Base-by-base conservation (phyloP, 2,797 vertebrate species). In the Ciconia nigra region DNA sequence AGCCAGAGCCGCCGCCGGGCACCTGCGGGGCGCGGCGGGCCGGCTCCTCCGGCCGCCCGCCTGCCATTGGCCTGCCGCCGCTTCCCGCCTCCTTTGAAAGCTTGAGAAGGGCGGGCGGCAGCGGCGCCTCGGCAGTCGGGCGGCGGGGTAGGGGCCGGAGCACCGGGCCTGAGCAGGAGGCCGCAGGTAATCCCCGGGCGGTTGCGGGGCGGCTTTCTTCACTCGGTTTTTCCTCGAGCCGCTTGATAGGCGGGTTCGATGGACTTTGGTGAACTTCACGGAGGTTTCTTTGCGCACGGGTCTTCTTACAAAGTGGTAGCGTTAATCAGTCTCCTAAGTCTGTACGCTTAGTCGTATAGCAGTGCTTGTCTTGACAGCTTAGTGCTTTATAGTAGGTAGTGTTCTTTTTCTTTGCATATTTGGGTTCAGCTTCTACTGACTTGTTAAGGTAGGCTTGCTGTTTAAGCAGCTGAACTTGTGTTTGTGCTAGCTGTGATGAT, bases 71-170 rank as follows among this genome's bases (percentile, higher is more conserved):
- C 87, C 77, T 22, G 49, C 54, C 18, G 47, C 59, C 59, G 72
- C 90, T 80, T 59, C 92, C 96, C 93, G 93, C 96, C 95, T 89
- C 87, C 96, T 89, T 96, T 96, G 92, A 96, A 96, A 89, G 92
- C 84, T 2, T 4, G 47, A 26, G 57, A 8, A 77, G 94, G 76
- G 83, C 59, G n/a, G 84, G 54, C 7, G 10, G 70, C 2, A 0
- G 19, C 10, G 0, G 54, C 1, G 67, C 21, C 13, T 44, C 37
- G 26, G 58, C 51, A 83, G 26, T 67, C 35, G 49, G 87, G 78
- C 20, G 13, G 81, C 57, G 0, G 72, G 77, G 76, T 6, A 2
- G 31, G 37, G 39, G 7, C 13, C 41, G 33, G 7, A 52, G 42
- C 8, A 29, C 19, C 2, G 39, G 33, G 61, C 24, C 9, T 2